Conservation (phyloP, 1,140 invertebrate genomes). For the Drosophila sp. region DNA sequence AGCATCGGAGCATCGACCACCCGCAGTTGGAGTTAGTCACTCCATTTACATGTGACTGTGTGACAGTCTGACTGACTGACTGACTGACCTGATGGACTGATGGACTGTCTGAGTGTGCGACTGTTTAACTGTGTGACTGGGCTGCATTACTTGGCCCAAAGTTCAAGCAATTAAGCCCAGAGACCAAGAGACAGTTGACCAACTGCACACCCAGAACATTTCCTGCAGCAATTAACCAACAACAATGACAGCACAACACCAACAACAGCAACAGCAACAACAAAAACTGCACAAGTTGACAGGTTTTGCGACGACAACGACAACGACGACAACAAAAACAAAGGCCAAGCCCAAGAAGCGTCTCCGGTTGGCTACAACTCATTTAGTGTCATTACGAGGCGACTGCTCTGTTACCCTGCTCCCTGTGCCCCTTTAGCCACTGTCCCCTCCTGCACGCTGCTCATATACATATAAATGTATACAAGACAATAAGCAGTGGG, state of each 20-base stretch:
- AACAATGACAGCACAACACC: conserved; percentile 47
- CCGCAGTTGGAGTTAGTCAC: conserved; percentile 64
- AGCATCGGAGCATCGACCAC: conserved; percentile 51
- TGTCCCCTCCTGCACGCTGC: background rate
- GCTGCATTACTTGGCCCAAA: conserved; percentile 55
- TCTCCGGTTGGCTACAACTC: conserved; percentile 70
- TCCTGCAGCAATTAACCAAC: conserved; percentile 77
- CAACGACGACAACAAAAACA: conserved; percentile 53
- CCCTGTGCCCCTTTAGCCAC: background rate
- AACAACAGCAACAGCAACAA: conserved; percentile 53
- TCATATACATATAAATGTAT: conserved; percentile 1
- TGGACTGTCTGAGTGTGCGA: background rate
- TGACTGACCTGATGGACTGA: too few species aligned
- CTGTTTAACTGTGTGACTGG: background rate
- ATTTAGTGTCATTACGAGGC: conserved; percentile 76
- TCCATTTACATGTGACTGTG: conserved; percentile 62
- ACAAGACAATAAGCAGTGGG: conserved; percentile 58
- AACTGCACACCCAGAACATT: conserved; percentile 73
- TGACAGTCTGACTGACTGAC: background rate
- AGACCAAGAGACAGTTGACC: conserved; percentile 67
- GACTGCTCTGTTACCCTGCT: background rate
- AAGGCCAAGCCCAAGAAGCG: conserved; percentile 51
- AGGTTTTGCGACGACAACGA: conserved; percentile 59
- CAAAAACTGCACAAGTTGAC: conserved; percentile 73
- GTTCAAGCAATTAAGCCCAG: conserved; percentile 74